A percentile compares a stretch with the other conserved stretches of the same genome.
phyloP scores from a whole-genome alignment of 2,113 vertebrate genomes.

The Peromyscus leucopus region DNA sequence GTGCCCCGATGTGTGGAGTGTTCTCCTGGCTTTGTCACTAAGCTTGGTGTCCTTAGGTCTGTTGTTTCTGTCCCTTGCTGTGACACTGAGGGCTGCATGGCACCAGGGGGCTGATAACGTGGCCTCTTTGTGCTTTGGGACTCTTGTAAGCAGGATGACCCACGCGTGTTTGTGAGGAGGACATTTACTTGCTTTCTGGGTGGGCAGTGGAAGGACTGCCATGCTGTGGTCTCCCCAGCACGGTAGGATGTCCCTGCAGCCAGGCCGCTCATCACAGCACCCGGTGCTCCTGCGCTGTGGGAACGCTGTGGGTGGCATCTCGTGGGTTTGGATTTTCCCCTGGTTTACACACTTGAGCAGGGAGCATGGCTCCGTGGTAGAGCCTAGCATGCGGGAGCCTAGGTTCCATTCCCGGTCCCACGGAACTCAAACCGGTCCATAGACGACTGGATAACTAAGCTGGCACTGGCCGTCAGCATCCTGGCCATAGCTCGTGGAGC shows the following conservation, averaged over 20 bases:
- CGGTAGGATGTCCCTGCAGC: not conserved
- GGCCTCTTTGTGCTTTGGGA: not conserved
- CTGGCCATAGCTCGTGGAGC: too few species aligned
- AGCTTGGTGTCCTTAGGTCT: fast-evolving
- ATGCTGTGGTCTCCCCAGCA: not conserved
- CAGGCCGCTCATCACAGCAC: not conserved
- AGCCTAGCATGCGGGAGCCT: not conserved
- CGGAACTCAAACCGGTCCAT: not conserved
- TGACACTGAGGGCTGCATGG: fast-evolving
- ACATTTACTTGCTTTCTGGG: not conserved
- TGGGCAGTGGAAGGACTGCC: not conserved
- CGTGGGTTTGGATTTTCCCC: not conserved
- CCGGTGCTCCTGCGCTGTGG: not conserved
- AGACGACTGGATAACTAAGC: not conserved
- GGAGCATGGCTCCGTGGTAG: not conserved
- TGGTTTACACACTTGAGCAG: not conserved
- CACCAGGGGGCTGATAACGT: too few species aligned
- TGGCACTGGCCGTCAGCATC: not conserved
- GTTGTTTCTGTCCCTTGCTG: fast-evolving
- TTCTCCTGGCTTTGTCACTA: not conserved
- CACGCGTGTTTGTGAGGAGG: not conserved
- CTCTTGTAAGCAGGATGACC: not conserved
- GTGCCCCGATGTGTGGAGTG: fast-evolving
- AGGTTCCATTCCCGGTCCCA: not conserved
- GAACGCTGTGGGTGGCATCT: not conserved